These are phyloP conservation scores for Gymnocephalus cernua DNA, from an alignment of 2,113 vertebrate species.

Conservation along the genomic window DNA sequence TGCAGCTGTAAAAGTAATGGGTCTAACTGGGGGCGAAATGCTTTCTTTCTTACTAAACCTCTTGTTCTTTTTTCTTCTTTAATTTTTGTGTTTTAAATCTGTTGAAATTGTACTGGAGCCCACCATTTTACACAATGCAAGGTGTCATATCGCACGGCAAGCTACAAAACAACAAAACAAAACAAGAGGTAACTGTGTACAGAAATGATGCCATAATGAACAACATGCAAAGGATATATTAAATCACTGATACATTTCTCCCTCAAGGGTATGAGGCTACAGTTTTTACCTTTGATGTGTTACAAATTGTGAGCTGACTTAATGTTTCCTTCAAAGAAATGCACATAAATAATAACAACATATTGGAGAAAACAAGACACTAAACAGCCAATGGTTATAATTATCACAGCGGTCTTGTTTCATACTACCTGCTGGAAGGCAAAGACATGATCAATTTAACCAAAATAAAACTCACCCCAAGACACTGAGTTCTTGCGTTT, in stretches of 20 bases:
- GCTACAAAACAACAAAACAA: neutral
- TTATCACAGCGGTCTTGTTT: neutral
- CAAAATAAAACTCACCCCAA: too few species aligned
- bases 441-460: neutral
- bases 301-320: neutral
- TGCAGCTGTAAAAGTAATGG: slow-evolving; percentile 3
- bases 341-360: neutral
- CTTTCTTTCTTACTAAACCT: neutral
- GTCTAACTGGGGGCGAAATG: neutral
- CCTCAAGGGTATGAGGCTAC: neutral
- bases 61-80: neutral
- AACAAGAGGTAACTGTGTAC: neutral
- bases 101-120: neutral
- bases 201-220: neutral
- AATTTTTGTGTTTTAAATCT: neutral
- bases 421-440: neutral
- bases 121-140: neutral
- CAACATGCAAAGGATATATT: neutral
- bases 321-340: neutral
- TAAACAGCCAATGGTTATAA: neutral
- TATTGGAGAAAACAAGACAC: neutral
- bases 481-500: too few species aligned
- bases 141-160: neutral
- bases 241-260: neutral
- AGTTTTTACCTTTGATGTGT: neutral